Percentiles rank a stretch among this genome's conserved stretches.
Evolutionary conservation across 1,140 invertebrate genomes (phyloP).

Genomic region (Drosophila neocordata): DNA sequence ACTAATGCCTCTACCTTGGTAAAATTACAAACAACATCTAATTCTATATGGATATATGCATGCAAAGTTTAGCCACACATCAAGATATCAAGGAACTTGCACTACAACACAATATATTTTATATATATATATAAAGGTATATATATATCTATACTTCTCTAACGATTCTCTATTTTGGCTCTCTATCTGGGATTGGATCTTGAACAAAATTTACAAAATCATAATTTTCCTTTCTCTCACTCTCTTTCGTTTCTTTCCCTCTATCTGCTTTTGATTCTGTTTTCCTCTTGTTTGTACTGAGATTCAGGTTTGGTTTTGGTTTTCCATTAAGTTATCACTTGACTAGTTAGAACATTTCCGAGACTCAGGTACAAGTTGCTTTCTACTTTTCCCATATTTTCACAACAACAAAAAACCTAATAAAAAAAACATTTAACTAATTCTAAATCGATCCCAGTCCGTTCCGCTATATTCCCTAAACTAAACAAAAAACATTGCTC

Average conservation of each 20-base stretch:
- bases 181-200: neutral
- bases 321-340: constrained; percentile 47
- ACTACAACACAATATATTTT: constrained; percentile 38
- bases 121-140: neutral
- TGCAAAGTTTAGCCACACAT: constrained; percentile 36
- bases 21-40: constrained; percentile 64
- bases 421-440: neutral
- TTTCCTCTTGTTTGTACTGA: constrained; percentile 62
- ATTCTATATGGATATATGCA: constrained; percentile 36
- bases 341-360: constrained; percentile 36
- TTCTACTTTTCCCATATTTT: constrained; percentile 4
- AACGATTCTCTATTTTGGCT: neutral
- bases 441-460: constrained; percentile 8
- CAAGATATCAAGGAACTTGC: constrained; percentile 64
- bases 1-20: constrained; percentile 37
- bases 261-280: constrained; percentile 9
- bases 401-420: constrained; percentile 12
- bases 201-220: constrained; percentile 19
- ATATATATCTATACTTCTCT: neutral
- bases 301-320: constrained; percentile 54
- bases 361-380: constrained; percentile 72
- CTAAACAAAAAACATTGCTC: constrained; percentile 39
- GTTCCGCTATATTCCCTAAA: constrained; percentile 32
- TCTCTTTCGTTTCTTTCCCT: neutral
- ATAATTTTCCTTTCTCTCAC: constrained; percentile 16